These are phyloP conservation scores for Phenacoccus solenopsis DNA, from an alignment of 1,140 invertebrate genomes.

Conservation along the genomic window DNA sequence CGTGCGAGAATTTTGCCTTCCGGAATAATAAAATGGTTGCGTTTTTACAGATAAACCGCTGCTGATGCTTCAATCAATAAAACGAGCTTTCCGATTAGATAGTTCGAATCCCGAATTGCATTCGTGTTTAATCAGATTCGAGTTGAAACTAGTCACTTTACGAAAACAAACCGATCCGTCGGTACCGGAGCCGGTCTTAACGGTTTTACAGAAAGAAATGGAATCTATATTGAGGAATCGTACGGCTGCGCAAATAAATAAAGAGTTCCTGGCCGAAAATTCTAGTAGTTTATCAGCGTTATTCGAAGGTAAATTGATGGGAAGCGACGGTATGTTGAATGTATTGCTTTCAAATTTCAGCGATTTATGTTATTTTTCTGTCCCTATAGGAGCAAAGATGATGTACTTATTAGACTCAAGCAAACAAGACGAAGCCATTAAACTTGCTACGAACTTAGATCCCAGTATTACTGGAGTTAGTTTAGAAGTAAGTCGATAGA, in stretches of 20 bases:
- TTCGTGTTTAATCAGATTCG: constrained; percentile 66
- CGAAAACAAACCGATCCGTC: constrained; percentile 28
- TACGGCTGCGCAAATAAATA: constrained; percentile 51
- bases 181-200: constrained; percentile 47
- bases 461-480: constrained; percentile 41
- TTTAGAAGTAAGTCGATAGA: constrained; percentile 37
- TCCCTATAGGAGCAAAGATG: constrained; percentile 44
- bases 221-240: constrained; percentile 46
- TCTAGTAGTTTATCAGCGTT: constrained; percentile 49
- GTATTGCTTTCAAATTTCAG: not conserved
- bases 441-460: constrained; percentile 45
- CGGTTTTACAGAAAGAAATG: constrained; percentile 63
- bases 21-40: constrained; percentile 6
- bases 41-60: constrained; percentile 51
- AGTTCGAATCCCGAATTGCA: constrained; percentile 65
- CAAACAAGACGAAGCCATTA: constrained; percentile 44
- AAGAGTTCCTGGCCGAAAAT: constrained; percentile 51
- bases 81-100: constrained; percentile 64
- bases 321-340: not conserved
- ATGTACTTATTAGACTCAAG: constrained; percentile 49
- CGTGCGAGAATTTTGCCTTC: not conserved
- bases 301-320: constrained; percentile 43
- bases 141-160: constrained; percentile 30
- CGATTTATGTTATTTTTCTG: not conserved
- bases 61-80: constrained; percentile 81